These are phyloP conservation scores for Antennarius striatus DNA, from an alignment of 2,113 vertebrate genomes.

Conservation along the genomic window DNA sequence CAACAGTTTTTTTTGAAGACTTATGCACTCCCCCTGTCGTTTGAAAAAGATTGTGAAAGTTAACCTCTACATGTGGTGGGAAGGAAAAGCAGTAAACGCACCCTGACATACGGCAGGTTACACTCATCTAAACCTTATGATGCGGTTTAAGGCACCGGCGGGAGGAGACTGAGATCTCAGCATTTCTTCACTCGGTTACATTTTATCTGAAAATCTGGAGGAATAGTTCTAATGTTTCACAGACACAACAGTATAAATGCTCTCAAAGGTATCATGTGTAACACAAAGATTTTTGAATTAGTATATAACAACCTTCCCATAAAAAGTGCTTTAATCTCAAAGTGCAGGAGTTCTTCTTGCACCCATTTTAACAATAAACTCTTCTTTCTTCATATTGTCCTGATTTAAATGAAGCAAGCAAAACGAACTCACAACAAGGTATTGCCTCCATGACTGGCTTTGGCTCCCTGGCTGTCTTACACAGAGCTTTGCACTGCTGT, in stretches of 20 bases:
- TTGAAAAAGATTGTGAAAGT: slow-evolving; percentile 66
- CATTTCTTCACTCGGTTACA: slow-evolving; percentile 28
- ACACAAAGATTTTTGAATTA: background rate
- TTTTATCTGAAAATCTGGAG: slow-evolving; percentile 7
- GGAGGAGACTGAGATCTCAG: slow-evolving; percentile 20
- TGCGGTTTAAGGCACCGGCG: slow-evolving; percentile 18
- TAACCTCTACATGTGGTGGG: slow-evolving; percentile 56
- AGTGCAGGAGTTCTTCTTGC: background rate
- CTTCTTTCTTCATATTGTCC: background rate
- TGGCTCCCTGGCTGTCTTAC: slow-evolving; percentile 30
- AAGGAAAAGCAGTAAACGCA: slow-evolving; percentile 49
- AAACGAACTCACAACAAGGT: slow-evolving; percentile 5
- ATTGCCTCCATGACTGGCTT: slow-evolving; percentile 28
- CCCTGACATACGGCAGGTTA: slow-evolving; percentile 52
- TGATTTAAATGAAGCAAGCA: background rate
- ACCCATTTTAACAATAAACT: background rate
- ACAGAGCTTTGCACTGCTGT: slow-evolving; percentile 45
- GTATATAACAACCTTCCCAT: too few species aligned
- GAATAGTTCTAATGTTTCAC: too few species aligned
- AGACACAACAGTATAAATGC: too few species aligned
- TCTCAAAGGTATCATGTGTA: too few species aligned
- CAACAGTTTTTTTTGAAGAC: slow-evolving; percentile 66
- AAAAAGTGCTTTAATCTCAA: too few species aligned
- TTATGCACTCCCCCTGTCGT: slow-evolving; percentile 57
- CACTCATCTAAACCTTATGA: slow-evolving; percentile 56